Conservation (phyloP, 1,140 invertebrate genomes). For the Neodiprion lecontei region DNA sequence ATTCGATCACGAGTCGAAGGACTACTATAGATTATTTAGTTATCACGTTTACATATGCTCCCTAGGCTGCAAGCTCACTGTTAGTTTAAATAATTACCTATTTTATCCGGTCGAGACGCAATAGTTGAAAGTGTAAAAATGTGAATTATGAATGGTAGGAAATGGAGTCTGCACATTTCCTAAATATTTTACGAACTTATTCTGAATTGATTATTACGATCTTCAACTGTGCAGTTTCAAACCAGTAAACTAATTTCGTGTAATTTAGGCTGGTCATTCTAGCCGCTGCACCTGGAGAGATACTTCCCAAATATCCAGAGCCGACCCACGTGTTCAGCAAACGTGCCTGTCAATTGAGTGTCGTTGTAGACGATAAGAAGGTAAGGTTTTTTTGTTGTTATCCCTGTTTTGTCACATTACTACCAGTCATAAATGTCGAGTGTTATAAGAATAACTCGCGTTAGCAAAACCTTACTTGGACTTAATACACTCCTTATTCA, state of each 20-base stretch:
- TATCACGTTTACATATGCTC: too few relatives aligned
- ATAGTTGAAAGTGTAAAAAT: too few relatives aligned
- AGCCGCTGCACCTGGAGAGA: slow-evolving; percentile 82
- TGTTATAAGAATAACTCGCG: neutral
- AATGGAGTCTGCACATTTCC: slow-evolving; percentile 20
- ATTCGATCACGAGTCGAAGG: too few relatives aligned
- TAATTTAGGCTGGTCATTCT: slow-evolving; percentile 75
- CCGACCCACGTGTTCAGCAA: slow-evolving; percentile 82
- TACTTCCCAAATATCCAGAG: slow-evolving; percentile 82
- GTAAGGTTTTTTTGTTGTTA: slow-evolving; percentile 28
- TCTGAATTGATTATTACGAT: slow-evolving; percentile 1
- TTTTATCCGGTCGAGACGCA: too few relatives aligned
- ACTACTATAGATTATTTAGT: too few relatives aligned
- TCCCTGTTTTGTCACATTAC: neutral
- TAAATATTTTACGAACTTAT: slow-evolving; percentile 12
- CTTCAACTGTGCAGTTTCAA: slow-evolving; percentile 48
- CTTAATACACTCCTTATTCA: slow-evolving; percentile 29
- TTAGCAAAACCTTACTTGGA: neutral
- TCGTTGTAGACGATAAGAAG: slow-evolving; percentile 77
- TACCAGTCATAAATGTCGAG: too few relatives aligned
- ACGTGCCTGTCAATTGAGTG: slow-evolving; percentile 73
- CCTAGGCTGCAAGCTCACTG: too few relatives aligned
- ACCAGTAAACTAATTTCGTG: slow-evolving; percentile 59
- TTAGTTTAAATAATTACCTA: too few relatives aligned
- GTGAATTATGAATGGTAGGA: slow-evolving; percentile 18